Percentiles rank a stretch among this genome's conserved stretches.
phyloP scores from a whole-genome alignment of 2,113 vertebrate genomes.

The Gnathonemus echidnorhynchus region DNA sequence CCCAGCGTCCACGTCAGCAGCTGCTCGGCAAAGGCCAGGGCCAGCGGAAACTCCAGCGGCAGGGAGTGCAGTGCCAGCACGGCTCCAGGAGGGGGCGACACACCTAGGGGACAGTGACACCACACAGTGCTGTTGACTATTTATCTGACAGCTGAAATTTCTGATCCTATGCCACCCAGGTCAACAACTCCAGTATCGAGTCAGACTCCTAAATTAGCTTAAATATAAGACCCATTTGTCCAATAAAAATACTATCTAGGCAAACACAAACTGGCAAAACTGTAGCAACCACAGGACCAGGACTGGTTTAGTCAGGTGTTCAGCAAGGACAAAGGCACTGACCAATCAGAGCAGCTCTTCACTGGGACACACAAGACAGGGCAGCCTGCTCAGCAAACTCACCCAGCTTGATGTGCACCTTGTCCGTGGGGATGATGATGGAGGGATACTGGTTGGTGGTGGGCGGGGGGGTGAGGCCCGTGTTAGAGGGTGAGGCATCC shows the following conservation, averaged over 20 bases:
- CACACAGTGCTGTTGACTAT: background rate
- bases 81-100: constrained; percentile 88
- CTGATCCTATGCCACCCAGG: background rate
- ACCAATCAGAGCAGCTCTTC: background rate
- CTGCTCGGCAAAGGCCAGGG: constrained; percentile 92
- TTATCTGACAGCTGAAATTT: background rate
- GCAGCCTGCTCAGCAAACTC: constrained; percentile 29
- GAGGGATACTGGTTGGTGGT: constrained; percentile 93
- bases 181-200: background rate
- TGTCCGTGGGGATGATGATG: constrained; percentile 88
- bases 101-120: constrained; percentile 59
- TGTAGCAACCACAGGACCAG: background rate
- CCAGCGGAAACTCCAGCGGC: constrained; percentile 88
- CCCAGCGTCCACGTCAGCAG: constrained; percentile 83
- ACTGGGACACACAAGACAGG: background rate
- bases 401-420: constrained; percentile 91
- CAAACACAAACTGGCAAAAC: background rate
- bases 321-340: background rate
- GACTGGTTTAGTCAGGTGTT: background rate
- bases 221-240: background rate
- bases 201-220: background rate
- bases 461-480: constrained; percentile 86
- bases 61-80: constrained; percentile 88
- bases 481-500: constrained; percentile 92
- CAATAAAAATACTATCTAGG: background rate